Evolutionary conservation across 2,888 invertebrate genomes (phyloP).

Genomic region (Idaea aversata): DNA sequence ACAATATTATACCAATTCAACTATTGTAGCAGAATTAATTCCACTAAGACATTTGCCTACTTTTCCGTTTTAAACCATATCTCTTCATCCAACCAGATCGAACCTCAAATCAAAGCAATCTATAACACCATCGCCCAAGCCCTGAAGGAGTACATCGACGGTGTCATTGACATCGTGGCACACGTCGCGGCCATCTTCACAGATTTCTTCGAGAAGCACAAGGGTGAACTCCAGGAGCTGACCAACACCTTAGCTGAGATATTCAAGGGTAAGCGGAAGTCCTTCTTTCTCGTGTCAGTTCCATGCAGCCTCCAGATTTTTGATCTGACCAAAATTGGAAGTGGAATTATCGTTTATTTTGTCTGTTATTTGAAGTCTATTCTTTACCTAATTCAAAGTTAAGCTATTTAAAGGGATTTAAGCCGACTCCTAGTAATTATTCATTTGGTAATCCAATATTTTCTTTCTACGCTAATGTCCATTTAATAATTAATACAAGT

Average conservation of each 20-base stretch:
- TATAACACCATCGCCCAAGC: conserved; percentile 56
- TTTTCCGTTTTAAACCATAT: not conserved
- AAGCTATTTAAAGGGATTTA: too few relatives aligned
- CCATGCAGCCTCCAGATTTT: not conserved
- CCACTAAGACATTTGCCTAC: not conserved
- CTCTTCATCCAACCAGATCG: conserved; percentile 42
- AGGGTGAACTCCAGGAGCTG: conserved; percentile 83
- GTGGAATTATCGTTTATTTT: too few relatives aligned
- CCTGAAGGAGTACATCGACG: conserved; percentile 60
- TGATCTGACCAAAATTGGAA: not conserved
- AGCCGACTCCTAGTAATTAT: too few relatives aligned
- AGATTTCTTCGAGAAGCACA: conserved; percentile 82
- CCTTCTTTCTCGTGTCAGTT: conserved; percentile 4
- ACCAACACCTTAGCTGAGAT: conserved; percentile 74
- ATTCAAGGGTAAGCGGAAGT: conserved; percentile 63
- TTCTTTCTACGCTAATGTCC: too few relatives aligned
- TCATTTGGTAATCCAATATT: too few relatives aligned
- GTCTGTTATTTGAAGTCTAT: too few relatives aligned
- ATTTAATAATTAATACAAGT: too few relatives aligned
- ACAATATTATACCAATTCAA: not conserved
- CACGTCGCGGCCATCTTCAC: conserved; percentile 75
- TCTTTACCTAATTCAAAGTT: too few relatives aligned
- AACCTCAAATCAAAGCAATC: conserved; percentile 58
- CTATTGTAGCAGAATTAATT: not conserved
- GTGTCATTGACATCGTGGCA: conserved; percentile 68